Percentiles rank a stretch among this genome's conserved stretches.
Conservation (phyloP, 2,113 vertebrate genomes). For the Mormoops blainvillei region DNA sequence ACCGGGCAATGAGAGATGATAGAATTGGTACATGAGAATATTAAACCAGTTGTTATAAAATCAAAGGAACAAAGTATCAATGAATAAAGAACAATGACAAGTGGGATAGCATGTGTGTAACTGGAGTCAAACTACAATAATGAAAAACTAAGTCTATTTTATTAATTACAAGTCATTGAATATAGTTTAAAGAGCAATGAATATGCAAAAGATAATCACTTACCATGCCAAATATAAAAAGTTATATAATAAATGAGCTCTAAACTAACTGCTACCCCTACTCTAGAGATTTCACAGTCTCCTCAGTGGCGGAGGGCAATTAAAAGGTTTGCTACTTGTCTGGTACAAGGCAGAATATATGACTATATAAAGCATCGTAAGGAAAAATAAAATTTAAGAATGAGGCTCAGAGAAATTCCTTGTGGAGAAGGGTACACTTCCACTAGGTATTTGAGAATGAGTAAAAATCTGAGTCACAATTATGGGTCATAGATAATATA, state of each 20-base stretch:
- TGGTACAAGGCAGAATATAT: neutral
- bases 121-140: neutral
- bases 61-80: neutral
- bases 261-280: neutral
- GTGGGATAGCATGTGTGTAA: neutral
- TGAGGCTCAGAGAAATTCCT: neutral
- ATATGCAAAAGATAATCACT: neutral
- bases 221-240: neutral
- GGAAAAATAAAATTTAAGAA: neutral
- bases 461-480: neutral
- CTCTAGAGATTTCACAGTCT: neutral
- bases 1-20: neutral
- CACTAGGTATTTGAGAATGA: neutral
- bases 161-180: neutral
- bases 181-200: neutral
- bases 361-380: neutral
- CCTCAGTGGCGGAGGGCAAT: neutral
- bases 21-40: neutral
- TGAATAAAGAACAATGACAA: neutral
- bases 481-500: neutral
- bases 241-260: neutral
- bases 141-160: neutral
- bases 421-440: neutral
- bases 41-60: neutral
- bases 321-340: neutral